Base-by-base conservation (phyloP, 2,888 invertebrate genomes). In the Mythimna ferrago region DNA sequence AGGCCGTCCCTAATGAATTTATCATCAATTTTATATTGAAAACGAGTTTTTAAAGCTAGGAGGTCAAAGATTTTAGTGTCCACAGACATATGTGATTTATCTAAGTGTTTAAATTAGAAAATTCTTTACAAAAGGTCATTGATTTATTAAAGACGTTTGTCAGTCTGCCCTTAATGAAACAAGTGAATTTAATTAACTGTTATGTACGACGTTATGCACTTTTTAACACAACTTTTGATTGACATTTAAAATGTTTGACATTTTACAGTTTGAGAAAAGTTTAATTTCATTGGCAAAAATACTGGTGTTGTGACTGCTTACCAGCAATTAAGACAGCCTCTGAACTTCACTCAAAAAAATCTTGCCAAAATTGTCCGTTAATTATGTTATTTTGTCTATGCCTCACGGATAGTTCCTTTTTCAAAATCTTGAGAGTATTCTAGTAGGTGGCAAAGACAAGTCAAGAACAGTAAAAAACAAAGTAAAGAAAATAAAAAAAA, bases 1-100 rank as follows among this genome's bases (percentile, higher is more conserved):
- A 60, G 10, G 26, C 61, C 44, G 66, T 64, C 32, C 65, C n/a
- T 81, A 63, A 76, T 76, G 19, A 81, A 78, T 71, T 69, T 65
- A 67, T 70, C 57, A 63, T 68, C 26, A 66, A 76, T 69, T 54
- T 71, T 16, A 48, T 74, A 72, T 56, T 48, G 69, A 75, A 61
- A 65, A 78, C 64, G 19, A 57, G 64, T 67, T 78, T 81, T 66
- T 67, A 48, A 56, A 51, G 21, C 38, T 26, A 58, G 44, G 26
- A 82, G 69, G 54, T 76, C 70, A 63, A 53, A 54, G 0, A 64
- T 11, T 54, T 19, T 38, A 19, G 16, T 61, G 66, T 35, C 2
- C 2, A 14, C 16, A 61, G 32, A 35, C 26, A 26, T 1, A 2
- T 35, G 62, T 57, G 54, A 75, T 67, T 75, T 19, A 66, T 67